Conservation (phyloP, 2,797 vertebrate species). For the Takifugu ocellatus region DNA sequence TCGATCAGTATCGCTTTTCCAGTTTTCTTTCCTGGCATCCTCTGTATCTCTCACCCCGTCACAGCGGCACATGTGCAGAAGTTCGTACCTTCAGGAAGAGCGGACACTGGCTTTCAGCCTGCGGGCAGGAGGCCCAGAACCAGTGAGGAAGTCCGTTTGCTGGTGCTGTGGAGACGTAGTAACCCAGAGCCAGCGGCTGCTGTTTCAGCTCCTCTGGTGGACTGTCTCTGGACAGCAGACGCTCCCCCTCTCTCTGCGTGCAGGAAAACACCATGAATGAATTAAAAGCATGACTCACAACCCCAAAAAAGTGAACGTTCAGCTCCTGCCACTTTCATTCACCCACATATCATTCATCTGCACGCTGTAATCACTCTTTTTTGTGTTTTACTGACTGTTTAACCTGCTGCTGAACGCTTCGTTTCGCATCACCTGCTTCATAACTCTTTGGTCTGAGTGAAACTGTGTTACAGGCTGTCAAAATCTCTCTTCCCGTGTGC, state of each 20-base stretch:
- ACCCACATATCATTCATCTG: no score
- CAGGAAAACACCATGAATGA: conserved; percentile 16
- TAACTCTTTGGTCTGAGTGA: conserved; percentile 11
- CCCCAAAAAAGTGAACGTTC: no score
- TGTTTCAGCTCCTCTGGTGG: conserved; percentile 94
- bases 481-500: conserved; percentile 17
- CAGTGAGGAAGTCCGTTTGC: conserved; percentile 94
- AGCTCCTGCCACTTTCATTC: no score
- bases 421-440: conserved; percentile 4
- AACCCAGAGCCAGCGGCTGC: conserved; percentile 94
- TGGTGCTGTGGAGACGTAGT: conserved; percentile 95
- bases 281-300: conserved; percentile 5
- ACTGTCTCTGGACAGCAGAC: conserved; percentile 92
- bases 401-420: not conserved
- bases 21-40: not conserved
- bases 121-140: conserved; percentile 98
- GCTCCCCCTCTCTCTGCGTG: conserved; percentile 88
- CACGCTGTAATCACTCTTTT: no score
- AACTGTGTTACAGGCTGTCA: conserved; percentile 18
- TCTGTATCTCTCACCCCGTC: not conserved
- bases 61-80: not conserved
- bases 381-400: no score
- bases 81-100: conserved; percentile 91
- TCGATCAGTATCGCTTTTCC: not conserved
- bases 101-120: conserved; percentile 95